A percentile compares a stretch with the other conserved stretches of the same genome.
Conservation (phyloP, 1,140 invertebrate species). For the Charaxes varanes region DNA sequence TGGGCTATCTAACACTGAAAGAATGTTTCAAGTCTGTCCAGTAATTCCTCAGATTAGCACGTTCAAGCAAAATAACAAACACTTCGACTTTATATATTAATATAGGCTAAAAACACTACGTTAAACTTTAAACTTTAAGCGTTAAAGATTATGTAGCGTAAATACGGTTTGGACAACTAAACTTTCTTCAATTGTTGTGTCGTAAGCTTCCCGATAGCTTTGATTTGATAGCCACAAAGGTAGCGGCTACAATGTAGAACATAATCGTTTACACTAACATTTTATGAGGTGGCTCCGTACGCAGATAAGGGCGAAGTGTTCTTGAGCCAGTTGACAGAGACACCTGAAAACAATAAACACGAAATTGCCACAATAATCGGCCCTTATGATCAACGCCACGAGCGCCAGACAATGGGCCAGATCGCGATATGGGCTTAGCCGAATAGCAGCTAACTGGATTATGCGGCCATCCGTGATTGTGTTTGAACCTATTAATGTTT, state of each 20-base stretch:
- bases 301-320: conserved; percentile 38
- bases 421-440: conserved; percentile 66
- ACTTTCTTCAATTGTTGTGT: too few relatives aligned
- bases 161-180: too few relatives aligned
- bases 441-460: conserved; percentile 70
- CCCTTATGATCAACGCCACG: conserved; percentile 61
- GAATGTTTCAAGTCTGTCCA: too few relatives aligned
- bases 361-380: conserved; percentile 71
- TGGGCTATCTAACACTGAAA: too few relatives aligned
- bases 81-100: too few relatives aligned
- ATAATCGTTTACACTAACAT: conserved; percentile 30
- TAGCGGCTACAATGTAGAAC: too few relatives aligned
- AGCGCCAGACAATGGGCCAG: conserved; percentile 64
- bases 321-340: conserved; percentile 48
- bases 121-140: too few relatives aligned
- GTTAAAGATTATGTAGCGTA: too few relatives aligned
- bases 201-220: neutral
- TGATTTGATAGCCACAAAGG: too few relatives aligned
- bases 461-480: conserved; percentile 69
- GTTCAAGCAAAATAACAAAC: too few relatives aligned
- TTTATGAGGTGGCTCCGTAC: conserved; percentile 30
- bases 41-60: too few relatives aligned
- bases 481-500: conserved; percentile 70
- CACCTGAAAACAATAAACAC: conserved; percentile 69
- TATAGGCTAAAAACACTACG: too few relatives aligned